Percentiles rank a stretch among this genome's conserved stretches.
Evolutionary conservation across 1,140 invertebrate species (phyloP).

Genomic region (Drosophila malerkotliana): DNA sequence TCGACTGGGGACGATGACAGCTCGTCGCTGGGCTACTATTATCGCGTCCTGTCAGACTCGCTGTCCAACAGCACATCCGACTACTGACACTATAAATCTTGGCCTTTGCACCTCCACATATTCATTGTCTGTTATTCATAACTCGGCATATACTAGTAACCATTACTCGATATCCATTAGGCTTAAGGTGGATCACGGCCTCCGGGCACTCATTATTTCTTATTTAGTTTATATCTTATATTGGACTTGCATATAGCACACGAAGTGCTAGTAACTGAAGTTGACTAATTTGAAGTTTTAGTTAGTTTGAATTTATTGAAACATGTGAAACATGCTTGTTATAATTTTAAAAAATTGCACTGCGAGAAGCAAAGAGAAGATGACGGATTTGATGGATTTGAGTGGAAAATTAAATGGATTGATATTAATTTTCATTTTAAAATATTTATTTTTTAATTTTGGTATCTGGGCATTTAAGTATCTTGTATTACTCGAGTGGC

Average conservation of each 20-base stretch:
- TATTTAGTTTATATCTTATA: constrained; percentile 15
- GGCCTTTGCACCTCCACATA: constrained; percentile 5
- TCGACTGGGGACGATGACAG: constrained; percentile 4
- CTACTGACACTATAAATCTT: background rate
- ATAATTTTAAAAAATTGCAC: constrained; percentile 31
- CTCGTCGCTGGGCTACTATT: constrained; percentile 3
- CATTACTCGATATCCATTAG: background rate
- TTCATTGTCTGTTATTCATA: constrained; percentile 11
- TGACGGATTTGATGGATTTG: constrained; percentile 25
- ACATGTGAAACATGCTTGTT: constrained; percentile 62
- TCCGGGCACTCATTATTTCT: constrained; percentile 1
- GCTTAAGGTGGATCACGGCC: constrained; percentile 18
- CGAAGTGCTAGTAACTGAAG: constrained; percentile 23
- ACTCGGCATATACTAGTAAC: constrained; percentile 5
- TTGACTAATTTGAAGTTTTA: constrained; percentile 27
- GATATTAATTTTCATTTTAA: constrained; percentile 60
- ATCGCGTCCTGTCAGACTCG: background rate
- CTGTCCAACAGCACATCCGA: background rate
- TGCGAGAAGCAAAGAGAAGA: constrained; percentile 13
- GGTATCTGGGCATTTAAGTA: constrained; percentile 31
- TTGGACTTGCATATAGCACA: background rate
- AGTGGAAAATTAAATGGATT: constrained; percentile 69
- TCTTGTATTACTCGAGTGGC: background rate
- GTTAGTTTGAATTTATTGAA: constrained; percentile 29
- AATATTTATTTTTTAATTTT: constrained; percentile 48